These are phyloP conservation scores for Mus pahari DNA, from an alignment of 2,113 vertebrate genomes.

Conservation along the genomic window DNA sequence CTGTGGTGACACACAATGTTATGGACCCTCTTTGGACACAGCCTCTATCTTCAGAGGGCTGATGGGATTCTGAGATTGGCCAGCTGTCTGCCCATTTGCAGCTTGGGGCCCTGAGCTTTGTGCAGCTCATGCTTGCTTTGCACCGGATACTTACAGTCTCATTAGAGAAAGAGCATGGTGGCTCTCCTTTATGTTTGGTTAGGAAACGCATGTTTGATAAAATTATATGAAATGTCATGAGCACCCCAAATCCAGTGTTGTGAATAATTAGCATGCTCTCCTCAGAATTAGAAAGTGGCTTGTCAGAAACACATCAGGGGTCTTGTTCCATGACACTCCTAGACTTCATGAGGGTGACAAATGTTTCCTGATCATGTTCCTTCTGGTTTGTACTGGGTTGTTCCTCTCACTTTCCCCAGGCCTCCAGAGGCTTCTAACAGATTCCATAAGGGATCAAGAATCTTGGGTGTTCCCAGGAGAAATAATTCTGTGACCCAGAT, in stretches of 20 bases:
- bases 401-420: background rate
- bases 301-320: background rate
- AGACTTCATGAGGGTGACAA: background rate
- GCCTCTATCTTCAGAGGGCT: background rate
- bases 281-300: background rate
- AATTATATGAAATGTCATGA: background rate
- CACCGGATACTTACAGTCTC: background rate
- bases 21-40: background rate
- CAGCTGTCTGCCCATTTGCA: no score
- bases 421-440: background rate
- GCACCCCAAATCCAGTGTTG: background rate
- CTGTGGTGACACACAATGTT: background rate
- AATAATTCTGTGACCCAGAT: background rate
- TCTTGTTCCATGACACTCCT: background rate
- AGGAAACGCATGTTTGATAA: background rate
- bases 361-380: background rate
- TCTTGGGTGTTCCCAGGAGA: background rate
- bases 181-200: background rate
- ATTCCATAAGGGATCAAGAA: background rate
- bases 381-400: background rate
- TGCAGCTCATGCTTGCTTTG: background rate
- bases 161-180: background rate
- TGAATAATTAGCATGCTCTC: background rate
- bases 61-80: background rate
- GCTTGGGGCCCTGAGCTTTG: no score